Evolutionary conservation across 2,113 vertebrate species (phyloP).

Genomic region (Pseudolaguvia tuberculata): DNA sequence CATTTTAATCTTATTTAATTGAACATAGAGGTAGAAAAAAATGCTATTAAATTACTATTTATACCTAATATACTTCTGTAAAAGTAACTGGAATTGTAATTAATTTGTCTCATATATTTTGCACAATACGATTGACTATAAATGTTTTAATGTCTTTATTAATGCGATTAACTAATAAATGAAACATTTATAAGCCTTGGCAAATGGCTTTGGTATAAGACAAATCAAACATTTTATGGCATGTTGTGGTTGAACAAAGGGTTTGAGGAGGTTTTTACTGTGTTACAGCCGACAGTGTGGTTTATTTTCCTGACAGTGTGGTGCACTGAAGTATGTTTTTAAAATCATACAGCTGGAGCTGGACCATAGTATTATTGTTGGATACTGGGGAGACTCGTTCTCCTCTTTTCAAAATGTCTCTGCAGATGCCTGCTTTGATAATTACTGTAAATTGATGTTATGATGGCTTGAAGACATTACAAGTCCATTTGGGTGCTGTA

Average conservation of each 20-base stretch:
- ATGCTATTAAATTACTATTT: too few relatives aligned
- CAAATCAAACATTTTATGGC: neutral
- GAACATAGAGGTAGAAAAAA: neutral
- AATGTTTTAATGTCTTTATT: neutral
- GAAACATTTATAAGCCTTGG: neutral
- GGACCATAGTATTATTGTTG: slow-evolving; percentile 4
- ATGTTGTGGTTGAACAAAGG: neutral
- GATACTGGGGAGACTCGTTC: neutral
- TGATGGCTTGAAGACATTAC: neutral
- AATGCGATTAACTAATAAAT: neutral
- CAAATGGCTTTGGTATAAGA: neutral
- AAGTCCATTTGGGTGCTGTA: neutral
- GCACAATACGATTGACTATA: neutral
- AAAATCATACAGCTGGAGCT: slow-evolving; percentile 4
- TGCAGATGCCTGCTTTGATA: neutral
- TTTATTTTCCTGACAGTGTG: neutral
- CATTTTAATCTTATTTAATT: neutral
- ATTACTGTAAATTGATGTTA: neutral
- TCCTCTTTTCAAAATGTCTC: neutral
- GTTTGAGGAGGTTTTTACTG: neutral
- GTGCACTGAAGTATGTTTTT: neutral
- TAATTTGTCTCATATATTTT: neutral
- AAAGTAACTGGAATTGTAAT: neutral
- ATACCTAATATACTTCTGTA: too few relatives aligned
- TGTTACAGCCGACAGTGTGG: neutral